These are phyloP conservation scores for Cataglyphis hispanica DNA, from an alignment of 1,140 invertebrate species.

Conservation along the genomic window DNA sequence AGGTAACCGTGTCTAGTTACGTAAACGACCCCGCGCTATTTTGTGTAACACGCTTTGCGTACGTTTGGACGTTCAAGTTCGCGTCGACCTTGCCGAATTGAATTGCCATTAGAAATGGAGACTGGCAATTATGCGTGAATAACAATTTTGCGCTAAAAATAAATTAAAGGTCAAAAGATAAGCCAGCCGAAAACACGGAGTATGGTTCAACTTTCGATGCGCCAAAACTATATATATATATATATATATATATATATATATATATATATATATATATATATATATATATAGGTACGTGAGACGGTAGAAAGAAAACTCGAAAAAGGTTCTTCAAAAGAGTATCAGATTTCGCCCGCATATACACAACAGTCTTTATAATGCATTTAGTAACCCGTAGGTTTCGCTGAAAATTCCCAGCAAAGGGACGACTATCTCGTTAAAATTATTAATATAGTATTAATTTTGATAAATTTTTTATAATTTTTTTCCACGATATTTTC, in stretches of 20 bases:
- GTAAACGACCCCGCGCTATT: conserved; percentile 52
- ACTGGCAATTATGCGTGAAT: conserved; percentile 16
- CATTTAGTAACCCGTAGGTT: not conserved
- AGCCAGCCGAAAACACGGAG: too few species aligned
- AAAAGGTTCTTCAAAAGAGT: not conserved
- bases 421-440: not conserved
- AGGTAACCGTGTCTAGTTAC: conserved; percentile 64
- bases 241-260: too few species aligned
- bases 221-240: too few species aligned
- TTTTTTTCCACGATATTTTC: not conserved
- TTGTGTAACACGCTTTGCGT: not conserved
- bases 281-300: too few species aligned
- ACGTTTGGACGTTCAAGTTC: conserved; percentile 67
- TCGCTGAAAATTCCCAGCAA: not conserved
- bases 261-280: too few species aligned
- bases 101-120: not conserved
- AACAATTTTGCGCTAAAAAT: conserved; percentile 4
- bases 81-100: conserved; percentile 23
- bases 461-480: not conserved
- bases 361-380: not conserved
- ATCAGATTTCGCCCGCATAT: conserved; percentile 35
- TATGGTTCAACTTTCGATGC: not conserved
- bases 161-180: conserved; percentile 7
- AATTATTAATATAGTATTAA: not conserved
- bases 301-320: not conserved